A percentile compares a stretch with the other conserved stretches of the same genome.
Conservation (phyloP, 2,113 vertebrate species). For the Centropristis striata region DNA sequence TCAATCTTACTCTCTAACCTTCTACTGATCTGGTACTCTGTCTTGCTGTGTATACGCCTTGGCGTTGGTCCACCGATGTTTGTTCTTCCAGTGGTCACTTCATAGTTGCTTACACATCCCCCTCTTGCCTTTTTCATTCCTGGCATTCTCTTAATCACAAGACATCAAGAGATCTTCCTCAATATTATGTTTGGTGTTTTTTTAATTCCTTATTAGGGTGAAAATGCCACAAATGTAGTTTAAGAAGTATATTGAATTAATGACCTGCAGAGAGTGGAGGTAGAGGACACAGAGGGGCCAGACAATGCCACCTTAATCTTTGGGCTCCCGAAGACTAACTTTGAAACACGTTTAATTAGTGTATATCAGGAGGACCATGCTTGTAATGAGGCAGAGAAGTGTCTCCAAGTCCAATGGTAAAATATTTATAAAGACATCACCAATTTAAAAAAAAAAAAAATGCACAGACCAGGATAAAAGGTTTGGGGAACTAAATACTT, state of each 20-base stretch:
- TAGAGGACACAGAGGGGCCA: background rate
- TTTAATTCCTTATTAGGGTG: background rate
- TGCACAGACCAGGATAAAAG: background rate
- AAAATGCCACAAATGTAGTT: background rate
- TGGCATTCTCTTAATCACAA: background rate
- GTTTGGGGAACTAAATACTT: background rate
- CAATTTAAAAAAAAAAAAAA: background rate
- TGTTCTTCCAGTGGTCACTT: constrained; percentile 45
- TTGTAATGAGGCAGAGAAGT: background rate
- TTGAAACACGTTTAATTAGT: background rate
- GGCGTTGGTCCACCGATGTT: constrained; percentile 9
- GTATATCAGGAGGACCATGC: background rate
- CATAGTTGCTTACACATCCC: constrained; percentile 8
- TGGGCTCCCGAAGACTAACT: background rate
- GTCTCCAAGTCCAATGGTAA: background rate
- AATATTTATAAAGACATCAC: background rate
- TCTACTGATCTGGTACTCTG: constrained; percentile 44
- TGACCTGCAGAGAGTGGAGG: background rate
- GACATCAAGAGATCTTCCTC: background rate
- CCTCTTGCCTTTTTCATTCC: background rate
- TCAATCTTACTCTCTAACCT: constrained; percentile 47
- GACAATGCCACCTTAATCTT: background rate
- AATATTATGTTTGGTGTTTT: background rate
- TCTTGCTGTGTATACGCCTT: constrained; percentile 34
- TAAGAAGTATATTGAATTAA: background rate